A percentile compares a stretch with the other conserved stretches of the same genome.
These are phyloP conservation scores for Shargacucullia verbasci DNA, from an alignment of 2,888 invertebrate genomes.

Conservation along the genomic window DNA sequence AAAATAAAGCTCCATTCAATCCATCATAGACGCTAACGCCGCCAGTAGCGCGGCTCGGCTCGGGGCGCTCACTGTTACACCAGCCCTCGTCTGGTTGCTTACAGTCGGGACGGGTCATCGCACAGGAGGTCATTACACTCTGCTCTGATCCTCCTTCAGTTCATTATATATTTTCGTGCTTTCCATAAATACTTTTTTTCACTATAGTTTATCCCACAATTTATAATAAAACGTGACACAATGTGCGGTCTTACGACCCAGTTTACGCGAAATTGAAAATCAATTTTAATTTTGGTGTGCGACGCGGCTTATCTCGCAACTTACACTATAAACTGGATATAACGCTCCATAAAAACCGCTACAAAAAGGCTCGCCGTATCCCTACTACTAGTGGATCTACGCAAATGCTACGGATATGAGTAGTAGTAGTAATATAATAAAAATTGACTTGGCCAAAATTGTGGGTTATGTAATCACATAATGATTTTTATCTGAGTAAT, in stretches of 20 bases:
- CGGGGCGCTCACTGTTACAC: neutral
- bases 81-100: neutral
- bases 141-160: neutral
- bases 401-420: constrained; percentile 26
- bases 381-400: constrained; percentile 28
- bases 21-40: neutral
- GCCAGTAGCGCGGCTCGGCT: neutral
- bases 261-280: constrained; percentile 24
- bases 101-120: neutral
- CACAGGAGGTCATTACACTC: neutral
- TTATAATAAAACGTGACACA: neutral
- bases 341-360: constrained; percentile 24
- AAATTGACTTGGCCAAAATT: neutral
- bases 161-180: neutral
- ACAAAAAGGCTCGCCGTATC: constrained; percentile 22
- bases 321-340: constrained; percentile 29
- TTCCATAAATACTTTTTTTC: neutral
- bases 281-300: constrained; percentile 15
- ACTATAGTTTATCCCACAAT: neutral
- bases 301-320: constrained; percentile 25
- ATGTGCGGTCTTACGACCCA: constrained; percentile 2
- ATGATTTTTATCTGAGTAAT: neutral
- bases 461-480: neutral
- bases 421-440: constrained; percentile 29
- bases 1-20: too few species aligned